These are phyloP conservation scores for Platyscapa corneri DNA, from an alignment of 1,140 invertebrate genomes.

Conservation along the genomic window DNA sequence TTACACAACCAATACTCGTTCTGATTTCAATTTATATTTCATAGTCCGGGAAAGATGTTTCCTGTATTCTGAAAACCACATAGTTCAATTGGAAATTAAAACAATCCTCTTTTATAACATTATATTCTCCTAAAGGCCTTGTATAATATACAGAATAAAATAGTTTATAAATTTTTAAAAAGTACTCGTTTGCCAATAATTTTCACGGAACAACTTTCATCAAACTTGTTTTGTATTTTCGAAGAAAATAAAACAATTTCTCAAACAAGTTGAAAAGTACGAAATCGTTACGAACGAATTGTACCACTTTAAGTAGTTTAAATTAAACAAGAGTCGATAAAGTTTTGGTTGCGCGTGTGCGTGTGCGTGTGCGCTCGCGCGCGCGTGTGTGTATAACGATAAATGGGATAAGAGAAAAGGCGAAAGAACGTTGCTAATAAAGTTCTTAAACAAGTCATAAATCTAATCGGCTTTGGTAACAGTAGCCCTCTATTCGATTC, in stretches of 20 bases:
- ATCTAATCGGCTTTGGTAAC: conserved; percentile 16
- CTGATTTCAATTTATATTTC: no score
- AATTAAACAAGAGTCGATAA: not conserved
- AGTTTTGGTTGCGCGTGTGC: not conserved
- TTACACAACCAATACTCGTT: no score
- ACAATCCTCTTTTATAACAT: not conserved
- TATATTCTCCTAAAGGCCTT: not conserved
- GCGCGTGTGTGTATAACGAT: no score
- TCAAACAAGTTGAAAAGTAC: not conserved
- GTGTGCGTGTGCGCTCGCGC: no score
- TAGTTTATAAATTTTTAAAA: not conserved
- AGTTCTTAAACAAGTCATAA: not conserved
- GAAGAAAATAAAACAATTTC: not conserved
- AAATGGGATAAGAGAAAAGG: not conserved
- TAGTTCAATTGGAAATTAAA: not conserved
- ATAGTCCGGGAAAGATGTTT: not conserved
- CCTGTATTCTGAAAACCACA: not conserved
- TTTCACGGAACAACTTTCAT: not conserved
- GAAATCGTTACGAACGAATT: not conserved
- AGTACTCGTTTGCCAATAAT: not conserved
- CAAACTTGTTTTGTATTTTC: not conserved
- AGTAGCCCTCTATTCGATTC: not conserved
- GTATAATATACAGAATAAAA: not conserved
- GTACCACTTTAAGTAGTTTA: not conserved
- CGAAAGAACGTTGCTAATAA: conserved; percentile 1